phyloP scores from a whole-genome alignment of 37 sponge, comb jelly and placozoan species.

The Trichoplax adhaerens region DNA sequence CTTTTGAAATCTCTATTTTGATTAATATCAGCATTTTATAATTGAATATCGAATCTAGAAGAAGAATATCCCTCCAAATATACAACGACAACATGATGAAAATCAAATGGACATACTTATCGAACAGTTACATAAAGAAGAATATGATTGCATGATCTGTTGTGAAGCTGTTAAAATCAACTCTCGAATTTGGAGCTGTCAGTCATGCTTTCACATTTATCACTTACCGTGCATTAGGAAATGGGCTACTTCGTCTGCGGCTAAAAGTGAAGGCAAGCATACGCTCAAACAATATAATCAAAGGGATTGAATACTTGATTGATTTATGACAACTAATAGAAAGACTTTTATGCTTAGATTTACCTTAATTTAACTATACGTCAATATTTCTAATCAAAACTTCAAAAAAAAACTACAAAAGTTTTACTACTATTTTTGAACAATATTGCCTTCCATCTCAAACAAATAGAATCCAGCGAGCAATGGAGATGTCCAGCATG shows the following conservation, averaged over 20 bases:
- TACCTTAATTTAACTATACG: not conserved
- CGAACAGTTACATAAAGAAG: too few relatives aligned
- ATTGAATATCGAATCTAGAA: too few relatives aligned
- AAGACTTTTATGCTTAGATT: not conserved
- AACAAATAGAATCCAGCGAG: too few relatives aligned
- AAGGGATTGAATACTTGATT: not conserved
- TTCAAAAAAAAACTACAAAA: not conserved
- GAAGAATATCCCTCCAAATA: too few relatives aligned
- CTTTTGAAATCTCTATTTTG: too few relatives aligned
- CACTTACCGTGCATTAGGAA: conserved; percentile 54
- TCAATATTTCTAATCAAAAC: not conserved
- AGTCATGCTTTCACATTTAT: conserved; percentile 50
- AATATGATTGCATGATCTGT: conserved; percentile 12
- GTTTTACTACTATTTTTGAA: conserved; percentile 2
- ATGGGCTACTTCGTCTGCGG: conserved; percentile 46
- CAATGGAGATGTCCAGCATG: conserved; percentile 73
- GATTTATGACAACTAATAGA: not conserved
- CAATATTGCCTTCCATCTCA: not conserved
- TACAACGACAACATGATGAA: too few relatives aligned
- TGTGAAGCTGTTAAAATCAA: conserved; percentile 30
- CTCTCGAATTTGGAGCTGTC: conserved; percentile 55
- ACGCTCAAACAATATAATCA: not conserved
- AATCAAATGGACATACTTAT: too few relatives aligned
- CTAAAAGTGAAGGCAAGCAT: conserved; percentile 14
- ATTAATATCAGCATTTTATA: too few relatives aligned